Evolutionary conservation across 1,140 invertebrate species (phyloP).

Genomic region (Nasonia longicornis): DNA sequence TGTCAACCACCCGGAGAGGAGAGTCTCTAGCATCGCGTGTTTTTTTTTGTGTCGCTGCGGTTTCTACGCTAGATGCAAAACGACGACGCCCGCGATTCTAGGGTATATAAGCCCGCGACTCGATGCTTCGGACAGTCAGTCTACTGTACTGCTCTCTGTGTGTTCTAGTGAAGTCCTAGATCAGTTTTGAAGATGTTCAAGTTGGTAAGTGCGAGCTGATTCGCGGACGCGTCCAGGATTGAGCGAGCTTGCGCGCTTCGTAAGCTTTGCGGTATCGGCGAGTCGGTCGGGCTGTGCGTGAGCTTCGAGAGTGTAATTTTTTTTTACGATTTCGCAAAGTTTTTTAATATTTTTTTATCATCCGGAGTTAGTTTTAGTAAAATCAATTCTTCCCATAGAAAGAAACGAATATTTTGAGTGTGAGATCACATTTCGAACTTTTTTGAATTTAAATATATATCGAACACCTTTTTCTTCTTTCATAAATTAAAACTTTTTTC

Average conservation of each 20-base stretch:
- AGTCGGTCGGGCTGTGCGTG: too few relatives aligned
- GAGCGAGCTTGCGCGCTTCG: not conserved
- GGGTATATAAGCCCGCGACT: slow-evolving; percentile 60
- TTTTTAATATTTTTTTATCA: too few relatives aligned
- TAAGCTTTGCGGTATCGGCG: too few relatives aligned
- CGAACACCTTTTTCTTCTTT: too few relatives aligned
- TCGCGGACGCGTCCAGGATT: not conserved
- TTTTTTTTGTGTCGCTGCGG: slow-evolving; percentile 42
- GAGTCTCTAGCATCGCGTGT: not conserved
- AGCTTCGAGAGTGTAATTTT: too few relatives aligned
- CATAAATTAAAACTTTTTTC: too few relatives aligned
- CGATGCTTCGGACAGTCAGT: slow-evolving; percentile 56
- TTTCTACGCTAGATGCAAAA: slow-evolving; percentile 1
- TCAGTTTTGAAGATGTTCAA: slow-evolving; percentile 62
- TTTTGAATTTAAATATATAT: too few relatives aligned
- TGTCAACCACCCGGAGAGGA: slow-evolving; percentile 47
- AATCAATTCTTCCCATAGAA: too few relatives aligned
- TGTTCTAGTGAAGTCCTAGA: slow-evolving; percentile 43
- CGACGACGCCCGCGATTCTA: slow-evolving; percentile 12
- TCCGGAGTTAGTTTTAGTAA: too few relatives aligned
- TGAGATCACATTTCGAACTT: too few relatives aligned
- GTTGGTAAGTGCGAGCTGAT: slow-evolving; percentile 57
- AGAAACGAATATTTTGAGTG: too few relatives aligned
- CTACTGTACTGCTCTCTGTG: slow-evolving; percentile 55
- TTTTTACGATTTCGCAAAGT: too few relatives aligned